Conservation (phyloP, 2,113 vertebrate species). For the Vicugna pacos region DNA sequence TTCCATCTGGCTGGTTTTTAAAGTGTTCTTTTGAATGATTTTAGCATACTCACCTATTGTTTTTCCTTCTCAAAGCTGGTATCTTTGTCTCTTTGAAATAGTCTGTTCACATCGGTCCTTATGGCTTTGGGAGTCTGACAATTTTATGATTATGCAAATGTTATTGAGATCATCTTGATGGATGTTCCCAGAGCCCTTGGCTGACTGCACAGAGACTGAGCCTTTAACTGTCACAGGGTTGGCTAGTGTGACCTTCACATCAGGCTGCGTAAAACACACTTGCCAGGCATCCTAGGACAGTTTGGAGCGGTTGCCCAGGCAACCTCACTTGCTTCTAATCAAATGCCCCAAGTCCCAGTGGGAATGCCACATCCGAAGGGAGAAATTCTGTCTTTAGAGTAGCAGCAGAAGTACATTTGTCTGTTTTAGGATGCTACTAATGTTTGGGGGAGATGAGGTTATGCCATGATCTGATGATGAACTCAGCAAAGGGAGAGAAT, state of each 20-base stretch:
- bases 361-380: slow-evolving; percentile 61
- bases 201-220: slow-evolving; percentile 63
- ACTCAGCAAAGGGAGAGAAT: background rate
- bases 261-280: slow-evolving; percentile 65
- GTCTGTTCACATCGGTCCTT: background rate
- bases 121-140: slow-evolving; percentile 67
- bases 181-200: background rate
- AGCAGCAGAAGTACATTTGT: slow-evolving; percentile 46
- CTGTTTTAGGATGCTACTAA: slow-evolving; percentile 48
- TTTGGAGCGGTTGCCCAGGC: slow-evolving; percentile 85
- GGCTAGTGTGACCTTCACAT: slow-evolving; percentile 80
- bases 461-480: background rate
- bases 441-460: slow-evolving; percentile 26
- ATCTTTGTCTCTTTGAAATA: slow-evolving; percentile 49
- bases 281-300: slow-evolving; percentile 80
- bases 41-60: slow-evolving; percentile 55
- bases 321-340: slow-evolving; percentile 81
- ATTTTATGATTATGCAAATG: slow-evolving; percentile 70
- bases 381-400: background rate
- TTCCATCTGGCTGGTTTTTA: slow-evolving; percentile 63
- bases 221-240: slow-evolving; percentile 57
- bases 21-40: slow-evolving; percentile 51
- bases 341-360: slow-evolving; percentile 77
- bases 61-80: slow-evolving; percentile 37
- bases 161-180: slow-evolving; percentile 61